Evolutionary conservation across 1,140 invertebrate genomes (phyloP).

Genomic region (Hesperophylax magnus): DNA sequence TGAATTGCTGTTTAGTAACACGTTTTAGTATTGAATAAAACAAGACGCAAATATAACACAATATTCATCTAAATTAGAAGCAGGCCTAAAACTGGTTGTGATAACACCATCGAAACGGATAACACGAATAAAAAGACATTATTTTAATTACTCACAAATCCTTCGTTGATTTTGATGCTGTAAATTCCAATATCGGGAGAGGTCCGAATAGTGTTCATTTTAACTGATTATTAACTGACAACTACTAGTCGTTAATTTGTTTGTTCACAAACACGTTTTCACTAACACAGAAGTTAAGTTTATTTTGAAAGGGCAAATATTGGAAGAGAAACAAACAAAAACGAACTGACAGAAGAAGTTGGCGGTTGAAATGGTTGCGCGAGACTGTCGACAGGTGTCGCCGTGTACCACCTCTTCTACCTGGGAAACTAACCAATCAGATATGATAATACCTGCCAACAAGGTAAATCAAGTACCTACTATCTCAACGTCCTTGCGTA

Average conservation of each 20-base stretch:
- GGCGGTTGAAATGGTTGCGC: background rate
- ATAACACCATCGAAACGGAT: background rate
- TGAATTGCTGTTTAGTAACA: background rate
- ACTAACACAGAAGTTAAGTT: slow-evolving; percentile 7
- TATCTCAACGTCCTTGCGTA: too few relatives aligned
- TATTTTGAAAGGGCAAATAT: background rate
- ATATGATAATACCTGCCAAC: too few relatives aligned
- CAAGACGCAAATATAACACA: background rate
- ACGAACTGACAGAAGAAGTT: background rate
- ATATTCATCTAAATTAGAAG: background rate
- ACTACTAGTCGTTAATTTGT: background rate
- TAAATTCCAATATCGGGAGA: slow-evolving; percentile 37
- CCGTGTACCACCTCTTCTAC: background rate
- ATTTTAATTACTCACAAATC: slow-evolving; percentile 38
- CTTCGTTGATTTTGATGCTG: slow-evolving; percentile 44
- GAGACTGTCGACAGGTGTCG: slow-evolving; percentile 1
- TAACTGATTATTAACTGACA: background rate
- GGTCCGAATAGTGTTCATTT: slow-evolving; percentile 14
- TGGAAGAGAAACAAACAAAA: background rate
- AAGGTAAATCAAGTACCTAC: too few relatives aligned
- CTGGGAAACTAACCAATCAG: background rate
- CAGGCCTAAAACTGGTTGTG: background rate
- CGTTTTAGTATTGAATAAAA: background rate
- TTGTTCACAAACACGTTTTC: background rate
- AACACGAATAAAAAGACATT: background rate